Evolutionary conservation across 1,140 invertebrate species (phyloP), one percentile per base, ranked within the genome.

Genomic region (Dufourea novaeangliae): DNA sequence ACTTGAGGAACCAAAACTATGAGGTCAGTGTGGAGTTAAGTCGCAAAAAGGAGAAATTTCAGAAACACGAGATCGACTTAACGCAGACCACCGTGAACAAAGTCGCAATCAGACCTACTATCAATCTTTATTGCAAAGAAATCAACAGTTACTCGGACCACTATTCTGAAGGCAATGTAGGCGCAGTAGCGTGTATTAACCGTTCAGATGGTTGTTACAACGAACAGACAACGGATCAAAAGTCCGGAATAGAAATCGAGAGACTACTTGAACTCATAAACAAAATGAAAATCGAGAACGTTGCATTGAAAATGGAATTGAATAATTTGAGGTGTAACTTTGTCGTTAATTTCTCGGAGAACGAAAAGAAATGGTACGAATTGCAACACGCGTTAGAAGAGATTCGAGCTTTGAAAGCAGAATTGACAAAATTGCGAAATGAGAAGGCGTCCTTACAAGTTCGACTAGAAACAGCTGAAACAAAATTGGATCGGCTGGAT

Each of bases 321-420:
- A 44, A 74, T 44, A 66, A 50, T 41, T 22, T 66, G 25, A 70
- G 73, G 10, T 68, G 20, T 20, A 74, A 20, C 29, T 50, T 66
- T 27, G 20, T 72, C 17, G 70, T n/a, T 52, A 41, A 76, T 27
- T 46, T 46, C n/a, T n/a, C 50, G 32, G 50, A 78, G 20, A 25
- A 73, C n/a, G 69, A 78, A 32, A 77, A 67, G 59, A 39, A 29
- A 17, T 37, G n/a, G 39, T 37, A 20, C n/a, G 68, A 77, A 20
- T 29, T 84, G 22, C 34, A 27, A 8, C n/a, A 56, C 29, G 50
- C 78, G 7, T 32, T 20, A 8, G 68, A 74, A 11, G 80, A 87
- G 46, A 57, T 78, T 46, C 76, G 39, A 14, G 67, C 82, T 50
- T 69, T 82, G 72, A 87, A 78, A 62, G 4, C 29, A 46, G 80